Evolutionary conservation across 2,888 invertebrate species (phyloP).

Genomic region (Pyrgus malvae): DNA sequence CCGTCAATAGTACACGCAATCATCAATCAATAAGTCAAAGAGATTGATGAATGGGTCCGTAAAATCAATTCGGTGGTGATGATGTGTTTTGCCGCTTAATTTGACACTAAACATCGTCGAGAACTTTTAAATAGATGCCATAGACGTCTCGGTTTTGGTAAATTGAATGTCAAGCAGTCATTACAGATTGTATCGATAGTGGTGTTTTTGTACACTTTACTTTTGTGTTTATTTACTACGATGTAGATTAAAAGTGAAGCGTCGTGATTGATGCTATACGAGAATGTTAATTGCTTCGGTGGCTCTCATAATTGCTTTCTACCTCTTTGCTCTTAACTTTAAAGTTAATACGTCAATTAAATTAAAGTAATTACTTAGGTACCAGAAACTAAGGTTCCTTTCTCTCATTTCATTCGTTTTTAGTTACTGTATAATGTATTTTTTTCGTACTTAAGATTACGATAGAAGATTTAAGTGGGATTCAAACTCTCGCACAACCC

Average conservation of each 20-base stretch:
- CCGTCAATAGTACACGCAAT: slow-evolving; percentile 62
- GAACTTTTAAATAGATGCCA: slow-evolving; percentile 35
- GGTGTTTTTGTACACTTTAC: background rate
- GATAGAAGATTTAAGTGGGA: no score
- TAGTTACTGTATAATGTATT: no score
- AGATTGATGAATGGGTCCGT: slow-evolving; percentile 70
- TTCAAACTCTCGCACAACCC: no score
- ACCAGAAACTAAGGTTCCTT: no score
- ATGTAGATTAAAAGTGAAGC: background rate
- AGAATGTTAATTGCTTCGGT: slow-evolving; percentile 20
- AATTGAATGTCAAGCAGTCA: slow-evolving; percentile 38
- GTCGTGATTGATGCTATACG: slow-evolving; percentile 12
- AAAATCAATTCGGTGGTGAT: slow-evolving; percentile 72
- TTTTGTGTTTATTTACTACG: background rate
- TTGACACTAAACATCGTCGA: slow-evolving; percentile 72
- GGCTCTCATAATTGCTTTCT: slow-evolving; percentile 10
- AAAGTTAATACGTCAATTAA: slow-evolving; percentile 3
- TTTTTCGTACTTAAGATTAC: no score
- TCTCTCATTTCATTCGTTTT: no score
- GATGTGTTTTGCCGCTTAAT: slow-evolving; percentile 71
- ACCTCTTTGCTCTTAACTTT: background rate
- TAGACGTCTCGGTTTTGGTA: slow-evolving; percentile 32
- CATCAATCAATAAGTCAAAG: slow-evolving; percentile 76
- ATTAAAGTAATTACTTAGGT: background rate
- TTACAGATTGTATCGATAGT: slow-evolving; percentile 29